Base-by-base conservation (phyloP, 2,113 vertebrate genomes). In the Noctilio leporinus region DNA sequence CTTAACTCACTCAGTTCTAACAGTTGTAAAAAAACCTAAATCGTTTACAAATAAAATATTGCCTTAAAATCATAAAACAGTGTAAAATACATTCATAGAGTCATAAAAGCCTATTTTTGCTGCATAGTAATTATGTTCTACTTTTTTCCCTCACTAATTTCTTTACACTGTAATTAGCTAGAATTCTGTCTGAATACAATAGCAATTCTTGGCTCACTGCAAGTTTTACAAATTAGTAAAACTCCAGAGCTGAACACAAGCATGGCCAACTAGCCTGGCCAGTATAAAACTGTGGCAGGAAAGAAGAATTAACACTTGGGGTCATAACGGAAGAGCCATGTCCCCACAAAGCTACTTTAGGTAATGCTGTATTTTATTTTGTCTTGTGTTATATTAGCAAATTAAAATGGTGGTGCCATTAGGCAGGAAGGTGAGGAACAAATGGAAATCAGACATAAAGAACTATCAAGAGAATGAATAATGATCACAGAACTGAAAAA, bases 61-160 rank as follows among this genome's bases (percentile, higher is more conserved):
- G 55, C 84, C 43, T 72, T 47, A 40, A 93, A 96, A 87, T 80
- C 67, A 75, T 78, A 86, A 65, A 89, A 95, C 49, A 45, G 24
- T 70, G 15, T 57, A 62, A 82, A 89, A 90, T 85, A 81, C 83
- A 45, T 64, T 95, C 85, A 67, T 33, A 47, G 75, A 95, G 26
- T 92, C 95, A 86, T 84, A 87, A 95, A 95, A 92, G 80, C 64
- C 82, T 89, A 88, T 62, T 93, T 95, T 91, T 55, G 47, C 95
- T 33, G 3, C 43, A 62, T 70, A 43, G 26, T 81, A 96, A 96
- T 92, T 57, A 86, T 40, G 69, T 86, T 93, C 89, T 69, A 59
- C 59, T 92, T 91, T 89, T 75, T 78, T 86, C 49, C n/a, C 83
- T 89, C 8, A 0, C 84, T 77, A 55, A 70, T 92, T 81, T 93